These are phyloP conservation scores for Calliopsis andreniformis DNA, from an alignment of 1,140 invertebrate genomes.

Conservation along the genomic window DNA sequence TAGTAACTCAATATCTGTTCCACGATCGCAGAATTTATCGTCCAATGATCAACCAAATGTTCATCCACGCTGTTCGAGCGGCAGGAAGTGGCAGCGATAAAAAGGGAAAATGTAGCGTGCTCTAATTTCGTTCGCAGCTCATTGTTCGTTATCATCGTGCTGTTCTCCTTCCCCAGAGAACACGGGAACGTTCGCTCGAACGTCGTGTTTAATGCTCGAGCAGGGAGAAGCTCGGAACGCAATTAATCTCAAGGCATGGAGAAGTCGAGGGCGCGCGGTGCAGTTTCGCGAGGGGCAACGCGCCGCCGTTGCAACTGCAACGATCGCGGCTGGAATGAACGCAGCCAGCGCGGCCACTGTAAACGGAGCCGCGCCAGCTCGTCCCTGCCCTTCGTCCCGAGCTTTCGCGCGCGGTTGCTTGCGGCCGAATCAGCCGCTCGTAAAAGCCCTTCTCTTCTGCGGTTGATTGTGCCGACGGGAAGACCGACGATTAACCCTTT, in stretches of 20 bases:
- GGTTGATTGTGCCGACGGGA: conserved; percentile 59
- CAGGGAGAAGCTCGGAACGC: conserved; percentile 46
- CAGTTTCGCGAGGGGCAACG: conserved; percentile 52
- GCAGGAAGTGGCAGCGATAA: no score
- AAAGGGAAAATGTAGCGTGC: not conserved
- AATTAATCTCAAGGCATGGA: conserved; percentile 57
- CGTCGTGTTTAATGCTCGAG: conserved; percentile 58
- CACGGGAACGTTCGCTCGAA: conserved; percentile 60
- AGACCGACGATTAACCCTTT: conserved; percentile 47
- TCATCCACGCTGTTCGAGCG: conserved; percentile 19
- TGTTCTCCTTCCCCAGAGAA: conserved; percentile 36
- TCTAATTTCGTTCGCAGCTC: conserved; percentile 59
- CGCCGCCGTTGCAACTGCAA: conserved; percentile 54
- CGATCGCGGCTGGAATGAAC: conserved; percentile 54
- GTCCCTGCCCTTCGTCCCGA: conserved; percentile 13
- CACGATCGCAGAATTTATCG: no score
- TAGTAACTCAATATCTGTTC: no score
- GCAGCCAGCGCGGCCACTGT: conserved; percentile 42
- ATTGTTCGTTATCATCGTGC: conserved; percentile 59
- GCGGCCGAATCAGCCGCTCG: conserved; percentile 40
- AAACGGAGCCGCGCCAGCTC: conserved; percentile 31
- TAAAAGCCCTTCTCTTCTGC: conserved; percentile 33
- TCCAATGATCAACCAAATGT: conserved; percentile 42
- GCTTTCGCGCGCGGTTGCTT: conserved; percentile 28
- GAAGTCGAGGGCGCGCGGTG: conserved; percentile 33